Base-by-base conservation (phyloP, 2,888 invertebrate genomes). In the Mesodorylaimus sp. region DNA sequence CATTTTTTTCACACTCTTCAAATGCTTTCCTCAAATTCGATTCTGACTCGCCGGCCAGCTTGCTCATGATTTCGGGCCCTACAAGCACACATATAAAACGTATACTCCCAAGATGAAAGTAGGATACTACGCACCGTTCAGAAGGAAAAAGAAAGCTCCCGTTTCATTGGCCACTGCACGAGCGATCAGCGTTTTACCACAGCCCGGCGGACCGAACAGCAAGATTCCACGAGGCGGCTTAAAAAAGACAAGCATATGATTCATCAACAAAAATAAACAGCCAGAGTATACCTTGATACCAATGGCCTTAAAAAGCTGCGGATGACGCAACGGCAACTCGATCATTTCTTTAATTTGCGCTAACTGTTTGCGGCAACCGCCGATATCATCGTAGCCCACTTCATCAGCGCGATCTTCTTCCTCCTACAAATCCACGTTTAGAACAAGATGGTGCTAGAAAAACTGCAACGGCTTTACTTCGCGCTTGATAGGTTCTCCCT, bases 331-430 rank as follows among this genome's bases (percentile, higher is more conserved):
- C 0, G 97, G 97, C 59, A 97, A 72, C 70, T 97, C 97, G 50
- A 97, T 97, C 97, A 99, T 99, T 75, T 99, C 97, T 72, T 99
- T 99, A 67, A 97, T 97, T 74, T 95, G 93, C 0, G 97, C 97
- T 58, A 97, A 73, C 70, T 97, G 97, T 72, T 97, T 97, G 58
- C 95, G 80, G 63, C 93, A 93, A 13, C 97, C 97, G 55, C 97
- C 97, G 67, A 99, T 95, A 68, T 99, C 97, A 68, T 97, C 97
- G 69, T 99, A 97, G 19, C 88, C 97, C 19, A 97, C 91, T 3
- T 95, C 93, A 71, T 93, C 93, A 28, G 95, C 71, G 1, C 87
- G 86, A 65, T 97, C 95, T 61, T 95, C 95, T 63, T 97, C 95
- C 62, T 97, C 95, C 82, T 84, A 62, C 21, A 54, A n/a, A n/a